Evolutionary conservation across 2,888 invertebrate genomes (phyloP), one percentile per base, ranked within the genome.

Genomic region (Aspidapion aeneum): DNA sequence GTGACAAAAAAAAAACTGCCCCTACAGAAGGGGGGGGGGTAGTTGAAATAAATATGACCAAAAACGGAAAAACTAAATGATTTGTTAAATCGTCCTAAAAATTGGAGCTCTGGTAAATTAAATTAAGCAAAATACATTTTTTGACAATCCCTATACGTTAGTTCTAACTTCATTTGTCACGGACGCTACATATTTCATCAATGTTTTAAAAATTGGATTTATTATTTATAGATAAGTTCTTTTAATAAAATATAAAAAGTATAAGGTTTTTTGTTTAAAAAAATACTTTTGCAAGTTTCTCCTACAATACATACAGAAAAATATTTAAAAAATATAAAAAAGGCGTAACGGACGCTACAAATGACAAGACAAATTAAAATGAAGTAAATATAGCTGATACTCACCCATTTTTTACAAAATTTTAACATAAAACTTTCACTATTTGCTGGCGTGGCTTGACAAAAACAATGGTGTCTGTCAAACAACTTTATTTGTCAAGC

Each of bases 341-440:
- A 35, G 35, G 35, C 35, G 35, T 35, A 35, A 35, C 35, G 35
- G 35, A 35, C 12, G 35, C 12, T 35, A 35, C 35, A 35, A 35
- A 35, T 35, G 12, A 35, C 12, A 35, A 35, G 3, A 35, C 35
- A 3, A 35, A 35, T 35, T 7, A 35, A 35, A 35, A 35, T 12
- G 3, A 35, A 35, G 17, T 55, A 55, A 18, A 20, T 59, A 21
- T 55, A 60, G 20, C 18, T 58, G 3, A 18, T 61, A 57, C 61
- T 57, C 52, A 57, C 57, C 21, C 50, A 61, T n/a, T 1, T 1
- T 51, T 57, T 21, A 21, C 56, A 18, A 21, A 17, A 21, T 12
- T 55, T 57, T 35, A 35, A 35, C 35, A 35, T 12, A 35, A 35
- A 35, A 35, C 35, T 35, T 35, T 35, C 35, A 35, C 35, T 7